These are phyloP conservation scores for Amaurobius ferox DNA, from an alignment of 2,888 invertebrate genomes.

Conservation along the genomic window DNA sequence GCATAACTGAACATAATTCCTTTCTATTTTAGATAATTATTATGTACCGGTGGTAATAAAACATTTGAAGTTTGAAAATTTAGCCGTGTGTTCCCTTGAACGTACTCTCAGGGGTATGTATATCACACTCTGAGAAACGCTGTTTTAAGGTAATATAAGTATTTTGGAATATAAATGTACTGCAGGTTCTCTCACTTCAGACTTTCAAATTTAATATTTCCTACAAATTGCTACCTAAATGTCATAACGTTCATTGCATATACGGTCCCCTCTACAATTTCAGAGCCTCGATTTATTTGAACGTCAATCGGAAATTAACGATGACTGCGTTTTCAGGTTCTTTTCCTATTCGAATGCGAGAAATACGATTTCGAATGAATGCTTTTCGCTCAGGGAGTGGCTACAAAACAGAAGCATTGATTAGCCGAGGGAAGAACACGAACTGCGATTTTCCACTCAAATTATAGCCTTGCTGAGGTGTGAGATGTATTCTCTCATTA, in stretches of 20 bases:
- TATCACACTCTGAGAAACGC: no score
- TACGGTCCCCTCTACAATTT: background rate
- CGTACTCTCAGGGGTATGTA: no score
- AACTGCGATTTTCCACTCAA: constrained; percentile 20
- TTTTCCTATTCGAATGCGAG: constrained; percentile 43
- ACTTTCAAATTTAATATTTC: no score
- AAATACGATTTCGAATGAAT: background rate
- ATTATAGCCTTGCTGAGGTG: constrained; percentile 60
- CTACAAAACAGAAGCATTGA: constrained; percentile 62
- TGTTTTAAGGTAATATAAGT: no score
- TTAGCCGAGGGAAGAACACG: constrained; percentile 37
- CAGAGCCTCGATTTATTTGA: constrained; percentile 59
- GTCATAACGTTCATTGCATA: background rate
- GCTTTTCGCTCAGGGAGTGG: constrained; percentile 41
- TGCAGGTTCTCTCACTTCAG: no score
- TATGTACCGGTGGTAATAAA: no score
- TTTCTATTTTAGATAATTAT: no score
- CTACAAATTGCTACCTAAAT: no score
- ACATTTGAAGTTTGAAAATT: no score
- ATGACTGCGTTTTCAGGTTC: constrained; percentile 57
- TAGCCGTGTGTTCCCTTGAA: no score
- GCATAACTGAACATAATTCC: no score
- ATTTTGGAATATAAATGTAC: no score
- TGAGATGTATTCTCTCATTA: constrained; percentile 64
- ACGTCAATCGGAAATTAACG: constrained; percentile 67